Conservation (phyloP, 2,797 vertebrate species). For the Erpetoichthys calabaricus region DNA sequence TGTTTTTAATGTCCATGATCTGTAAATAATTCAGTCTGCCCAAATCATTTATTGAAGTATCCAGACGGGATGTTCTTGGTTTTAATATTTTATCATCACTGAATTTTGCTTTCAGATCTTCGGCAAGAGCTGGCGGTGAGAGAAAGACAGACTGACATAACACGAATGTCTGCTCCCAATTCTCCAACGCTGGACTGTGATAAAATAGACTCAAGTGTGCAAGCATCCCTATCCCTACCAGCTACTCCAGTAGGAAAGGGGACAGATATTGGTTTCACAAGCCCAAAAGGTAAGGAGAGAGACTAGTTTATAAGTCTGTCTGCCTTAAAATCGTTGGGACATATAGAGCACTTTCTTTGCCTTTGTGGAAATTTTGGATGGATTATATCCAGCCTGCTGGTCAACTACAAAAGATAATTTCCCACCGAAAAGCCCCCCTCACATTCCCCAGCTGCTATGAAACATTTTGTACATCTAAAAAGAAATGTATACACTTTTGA, state of each 20-base stretch:
- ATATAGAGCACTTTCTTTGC: neutral
- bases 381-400: too few relatives aligned
- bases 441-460: too few relatives aligned
- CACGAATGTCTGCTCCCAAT: slow-evolving; percentile 81
- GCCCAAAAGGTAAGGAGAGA: slow-evolving; percentile 59
- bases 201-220: slow-evolving; percentile 82
- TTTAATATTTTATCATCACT: too few relatives aligned
- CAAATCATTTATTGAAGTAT: neutral
- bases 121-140: slow-evolving; percentile 87
- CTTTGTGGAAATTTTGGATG: too few relatives aligned
- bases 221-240: slow-evolving; percentile 86
- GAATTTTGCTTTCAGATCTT: slow-evolving; percentile 58
- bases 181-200: slow-evolving; percentile 85
- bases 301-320: neutral
- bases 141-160: slow-evolving; percentile 76
- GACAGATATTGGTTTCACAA: slow-evolving; percentile 71
- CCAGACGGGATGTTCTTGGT: accelerated
- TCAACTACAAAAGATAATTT: too few relatives aligned
- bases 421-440: too few relatives aligned
- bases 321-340: neutral
- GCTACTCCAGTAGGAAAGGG: slow-evolving; percentile 81
- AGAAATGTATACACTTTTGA: too few relatives aligned
- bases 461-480: too few relatives aligned
- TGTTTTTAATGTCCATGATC: slow-evolving; percentile 3
- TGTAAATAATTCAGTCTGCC: neutral